Evolutionary conservation across 2,888 invertebrate species (phyloP), one percentile per base, ranked within the genome.

Genomic region (Tetranychus truncatus): DNA sequence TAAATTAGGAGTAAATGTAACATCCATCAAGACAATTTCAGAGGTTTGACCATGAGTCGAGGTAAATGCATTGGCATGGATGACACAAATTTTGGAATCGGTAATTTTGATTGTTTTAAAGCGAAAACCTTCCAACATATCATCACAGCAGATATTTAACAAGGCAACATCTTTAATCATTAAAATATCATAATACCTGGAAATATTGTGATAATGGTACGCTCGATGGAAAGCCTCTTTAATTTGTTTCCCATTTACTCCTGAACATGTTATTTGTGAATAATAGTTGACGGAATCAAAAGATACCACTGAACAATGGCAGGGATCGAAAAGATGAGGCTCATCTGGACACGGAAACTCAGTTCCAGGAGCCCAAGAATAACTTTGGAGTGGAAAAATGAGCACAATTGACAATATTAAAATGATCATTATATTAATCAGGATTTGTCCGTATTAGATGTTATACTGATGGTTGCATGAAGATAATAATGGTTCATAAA

Each of bases 121-220:
- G 1, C n/a, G 8, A 24, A 72, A 72, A 21, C 72, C 72, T 34
- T 45, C 44, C n/a, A 44, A 11, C 72, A 72, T n/a, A 72, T 72
- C 72, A 9, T 72, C 72, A 72, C 72, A 72, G n/a, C 72, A 72
- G n/a, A 72, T n/a, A 72, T 72, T 72, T 44, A 72, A 45, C n/a
- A 34, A 1, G 11, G 24, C 20, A 9, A 44, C 24, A 44, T 72
- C 44, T 34, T 34, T 72, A 44, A 72, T 72, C 9, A 21, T 34
- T 15, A 72, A 15, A 44, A 72, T 72, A 45, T 72, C 72, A 72
- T 72, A 72, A 55, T 55, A 55, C 15, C 55, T 9, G 11, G 72
- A 34, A 34, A 44, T 45, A 6, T 67, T 67, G 20, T 21, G 6
- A 21, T 24, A 9, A n/a, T 44, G 45, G n/a, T n/a, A 45, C 2